phyloP scores from a whole-genome alignment of 2,797 vertebrate species.

The Hypotaenidia okinawae region DNA sequence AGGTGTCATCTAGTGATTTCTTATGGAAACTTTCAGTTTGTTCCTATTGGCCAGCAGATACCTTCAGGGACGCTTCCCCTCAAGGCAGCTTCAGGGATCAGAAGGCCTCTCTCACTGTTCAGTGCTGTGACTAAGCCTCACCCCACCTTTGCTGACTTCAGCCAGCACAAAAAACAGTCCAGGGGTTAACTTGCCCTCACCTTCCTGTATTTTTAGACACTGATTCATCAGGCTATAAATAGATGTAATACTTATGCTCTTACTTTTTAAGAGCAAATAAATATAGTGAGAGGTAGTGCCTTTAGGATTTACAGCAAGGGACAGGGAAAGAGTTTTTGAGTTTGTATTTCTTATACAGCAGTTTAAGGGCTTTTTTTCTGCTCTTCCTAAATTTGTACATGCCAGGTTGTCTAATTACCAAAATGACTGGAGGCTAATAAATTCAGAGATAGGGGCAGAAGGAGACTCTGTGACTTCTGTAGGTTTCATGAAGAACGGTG shows the following conservation, averaged over 20 bases:
- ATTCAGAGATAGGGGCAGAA: not conserved
- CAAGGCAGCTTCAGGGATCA: not conserved
- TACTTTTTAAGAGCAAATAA: not conserved
- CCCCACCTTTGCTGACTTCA: not conserved
- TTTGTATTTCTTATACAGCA: not conserved
- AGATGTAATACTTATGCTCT: not conserved
- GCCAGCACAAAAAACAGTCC: not conserved
- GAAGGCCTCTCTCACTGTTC: not conserved
- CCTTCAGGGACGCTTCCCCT: not conserved
- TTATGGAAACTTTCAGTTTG: not conserved
- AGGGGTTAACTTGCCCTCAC: not conserved
- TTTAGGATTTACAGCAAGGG: slow-evolving; percentile 23
- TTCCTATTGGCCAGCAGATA: not conserved
- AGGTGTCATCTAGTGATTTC: not conserved
- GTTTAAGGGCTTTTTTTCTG: not conserved
- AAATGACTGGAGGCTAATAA: not conserved
- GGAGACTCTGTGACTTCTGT: not conserved
- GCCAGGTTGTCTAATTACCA: not conserved
- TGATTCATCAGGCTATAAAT: not conserved
- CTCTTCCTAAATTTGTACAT: not conserved
- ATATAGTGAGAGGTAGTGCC: not conserved
- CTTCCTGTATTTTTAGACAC: not conserved
- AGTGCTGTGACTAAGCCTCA: not conserved
- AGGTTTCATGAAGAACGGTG: not conserved
- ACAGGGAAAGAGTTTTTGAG: not conserved